These are phyloP conservation scores for Heliconius ethilla DNA, from an alignment of 2,888 invertebrate genomes.

Conservation along the genomic window DNA sequence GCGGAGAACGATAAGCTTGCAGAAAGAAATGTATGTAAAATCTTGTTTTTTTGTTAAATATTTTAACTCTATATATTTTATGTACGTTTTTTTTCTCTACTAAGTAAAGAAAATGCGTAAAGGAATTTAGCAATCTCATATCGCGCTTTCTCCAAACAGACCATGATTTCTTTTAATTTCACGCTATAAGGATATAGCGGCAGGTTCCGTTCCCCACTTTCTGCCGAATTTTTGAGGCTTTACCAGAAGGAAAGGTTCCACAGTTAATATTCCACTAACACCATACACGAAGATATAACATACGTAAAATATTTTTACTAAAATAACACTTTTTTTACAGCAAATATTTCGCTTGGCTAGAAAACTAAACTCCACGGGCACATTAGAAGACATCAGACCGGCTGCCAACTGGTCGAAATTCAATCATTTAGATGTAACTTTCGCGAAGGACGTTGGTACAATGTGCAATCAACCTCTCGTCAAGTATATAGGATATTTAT, in stretches of 20 bases:
- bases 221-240: too few species aligned
- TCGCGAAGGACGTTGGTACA: slow-evolving; percentile 70
- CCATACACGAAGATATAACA: too few species aligned
- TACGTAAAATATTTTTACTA: neutral
- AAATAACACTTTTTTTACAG: slow-evolving; percentile 53
- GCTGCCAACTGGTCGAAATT: slow-evolving; percentile 71
- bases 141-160: too few species aligned
- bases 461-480: slow-evolving; percentile 66
- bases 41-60: neutral
- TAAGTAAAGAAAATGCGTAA: too few species aligned
- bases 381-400: slow-evolving; percentile 59
- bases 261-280: too few species aligned
- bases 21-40: slow-evolving; percentile 71
- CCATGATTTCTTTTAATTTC: too few species aligned
- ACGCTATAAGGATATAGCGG: too few species aligned
- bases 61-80: neutral
- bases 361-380: slow-evolving; percentile 58
- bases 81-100: neutral
- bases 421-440: slow-evolving; percentile 74
- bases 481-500: slow-evolving; percentile 57
- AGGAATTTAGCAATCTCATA: too few species aligned
- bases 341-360: slow-evolving; percentile 65
- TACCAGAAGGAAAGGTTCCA: too few species aligned
- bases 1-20: slow-evolving; percentile 84
- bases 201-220: too few species aligned